Conservation (phyloP, 2,888 invertebrate species). For the Euzophera pinguis region DNA sequence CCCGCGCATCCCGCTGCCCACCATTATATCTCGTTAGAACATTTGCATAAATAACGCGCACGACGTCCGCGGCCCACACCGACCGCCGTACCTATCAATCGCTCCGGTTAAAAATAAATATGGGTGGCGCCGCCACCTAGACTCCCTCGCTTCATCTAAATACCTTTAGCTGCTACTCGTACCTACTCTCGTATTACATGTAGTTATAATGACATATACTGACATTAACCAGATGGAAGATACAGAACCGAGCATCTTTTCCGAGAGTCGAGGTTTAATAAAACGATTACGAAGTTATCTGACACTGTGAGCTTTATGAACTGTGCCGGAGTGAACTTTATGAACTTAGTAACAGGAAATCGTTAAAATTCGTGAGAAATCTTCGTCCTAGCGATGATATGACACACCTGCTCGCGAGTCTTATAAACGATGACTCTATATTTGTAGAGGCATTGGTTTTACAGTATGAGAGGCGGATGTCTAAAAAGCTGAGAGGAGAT, state of each 20-base stretch:
- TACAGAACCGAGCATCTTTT: slow-evolving; percentile 52
- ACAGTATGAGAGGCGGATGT: slow-evolving; percentile 39
- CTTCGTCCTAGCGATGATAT: slow-evolving; percentile 38
- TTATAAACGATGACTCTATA: slow-evolving; percentile 22
- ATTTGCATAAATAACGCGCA: slow-evolving; percentile 75
- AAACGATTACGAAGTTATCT: slow-evolving; percentile 69
- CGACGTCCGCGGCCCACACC: slow-evolving; percentile 56
- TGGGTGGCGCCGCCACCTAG: slow-evolving; percentile 49
- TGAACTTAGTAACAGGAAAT: slow-evolving; percentile 67
- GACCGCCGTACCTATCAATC: slow-evolving; percentile 65
- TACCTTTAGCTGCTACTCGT: slow-evolving; percentile 27
- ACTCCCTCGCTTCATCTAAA: slow-evolving; percentile 30
- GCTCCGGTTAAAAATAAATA: slow-evolving; percentile 65
- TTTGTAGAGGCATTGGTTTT: slow-evolving; percentile 11
- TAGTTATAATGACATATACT: slow-evolving; percentile 59
- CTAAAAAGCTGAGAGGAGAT: slow-evolving; percentile 45
- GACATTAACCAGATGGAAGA: slow-evolving; percentile 62
- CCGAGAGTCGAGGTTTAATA: slow-evolving; percentile 52
- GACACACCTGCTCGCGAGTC: slow-evolving; percentile 16
- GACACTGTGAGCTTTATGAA: slow-evolving; percentile 55
- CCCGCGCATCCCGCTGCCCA: slow-evolving; percentile 53
- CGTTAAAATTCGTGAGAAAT: slow-evolving; percentile 75
- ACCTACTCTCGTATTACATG: slow-evolving; percentile 43
- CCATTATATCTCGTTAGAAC: slow-evolving; percentile 75
- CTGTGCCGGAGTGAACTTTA: slow-evolving; percentile 22